These are phyloP conservation scores for Spodoptera exigua DNA, from an alignment of 2,888 invertebrate genomes.

Conservation along the genomic window DNA sequence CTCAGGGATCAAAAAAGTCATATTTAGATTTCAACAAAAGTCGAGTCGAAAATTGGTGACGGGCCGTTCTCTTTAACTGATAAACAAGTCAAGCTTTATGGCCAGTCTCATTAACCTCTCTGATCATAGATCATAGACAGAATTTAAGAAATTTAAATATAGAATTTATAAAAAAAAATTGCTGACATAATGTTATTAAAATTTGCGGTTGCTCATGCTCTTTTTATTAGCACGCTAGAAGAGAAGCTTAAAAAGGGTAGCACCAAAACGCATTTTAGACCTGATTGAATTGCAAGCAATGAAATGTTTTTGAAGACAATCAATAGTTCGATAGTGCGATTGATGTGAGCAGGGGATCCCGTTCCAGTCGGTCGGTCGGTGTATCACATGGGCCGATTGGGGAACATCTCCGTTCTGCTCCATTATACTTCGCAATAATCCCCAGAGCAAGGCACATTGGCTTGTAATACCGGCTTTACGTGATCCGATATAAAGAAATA, in stretches of 20 bases:
- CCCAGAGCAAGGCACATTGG: slow-evolving; percentile 60
- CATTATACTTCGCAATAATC: slow-evolving; percentile 83
- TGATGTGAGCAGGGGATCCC: slow-evolving; percentile 79
- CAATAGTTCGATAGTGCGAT: slow-evolving; percentile 83
- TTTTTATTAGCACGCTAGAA: too few relatives aligned
- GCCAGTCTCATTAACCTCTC: too few relatives aligned
- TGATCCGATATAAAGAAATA: slow-evolving; percentile 28
- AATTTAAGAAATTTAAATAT: too few relatives aligned
- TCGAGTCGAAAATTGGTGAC: too few relatives aligned
- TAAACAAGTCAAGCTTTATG: too few relatives aligned
- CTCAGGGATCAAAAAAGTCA: too few relatives aligned
- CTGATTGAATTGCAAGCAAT: slow-evolving; percentile 67
- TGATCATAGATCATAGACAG: too few relatives aligned
- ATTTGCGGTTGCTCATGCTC: too few relatives aligned
- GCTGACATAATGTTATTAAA: too few relatives aligned
- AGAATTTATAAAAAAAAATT: too few relatives aligned
- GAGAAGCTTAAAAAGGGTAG: slow-evolving; percentile 1
- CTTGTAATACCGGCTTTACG: slow-evolving; percentile 35
- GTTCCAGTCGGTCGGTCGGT: slow-evolving; percentile 86
- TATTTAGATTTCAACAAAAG: too few relatives aligned
- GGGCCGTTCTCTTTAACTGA: too few relatives aligned
- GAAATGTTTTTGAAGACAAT: slow-evolving; percentile 72
- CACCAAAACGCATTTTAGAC: slow-evolving; percentile 11
- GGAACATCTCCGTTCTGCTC: slow-evolving; percentile 82
- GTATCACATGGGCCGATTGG: slow-evolving; percentile 84